Evolutionary conservation across 2,113 vertebrate genomes (phyloP).

Genomic region (Melospiza melodia): DNA sequence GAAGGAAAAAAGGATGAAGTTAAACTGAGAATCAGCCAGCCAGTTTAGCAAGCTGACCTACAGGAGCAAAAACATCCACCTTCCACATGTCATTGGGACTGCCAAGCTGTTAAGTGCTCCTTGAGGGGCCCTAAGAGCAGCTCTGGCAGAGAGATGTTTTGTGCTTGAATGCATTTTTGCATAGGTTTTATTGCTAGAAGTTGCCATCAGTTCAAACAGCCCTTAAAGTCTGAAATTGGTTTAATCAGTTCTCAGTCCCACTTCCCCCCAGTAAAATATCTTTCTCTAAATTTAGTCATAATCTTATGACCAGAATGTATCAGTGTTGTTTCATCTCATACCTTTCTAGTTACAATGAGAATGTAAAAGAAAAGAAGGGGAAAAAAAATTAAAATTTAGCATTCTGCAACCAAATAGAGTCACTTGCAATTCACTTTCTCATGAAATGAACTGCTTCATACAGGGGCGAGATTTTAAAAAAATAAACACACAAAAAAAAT

Average conservation of each 20-base stretch:
- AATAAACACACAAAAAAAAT: neutral
- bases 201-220: neutral
- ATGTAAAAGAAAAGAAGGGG: neutral
- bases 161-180: neutral
- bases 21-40: conserved; percentile 10
- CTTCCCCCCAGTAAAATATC: neutral
- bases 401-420: neutral
- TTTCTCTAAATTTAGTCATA: neutral
- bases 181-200: neutral
- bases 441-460: neutral
- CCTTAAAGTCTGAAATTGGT: neutral
- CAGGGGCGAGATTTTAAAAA: neutral
- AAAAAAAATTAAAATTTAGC: neutral
- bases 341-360: neutral
- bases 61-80: neutral
- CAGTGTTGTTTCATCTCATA: neutral
- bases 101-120: neutral
- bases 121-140: neutral
- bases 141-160: neutral
- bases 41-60: conserved; percentile 11
- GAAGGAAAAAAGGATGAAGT: conserved; percentile 51
- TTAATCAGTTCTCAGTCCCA: neutral
- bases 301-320: neutral
- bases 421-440: neutral
- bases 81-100: neutral